Base-by-base conservation (phyloP, 2,113 vertebrate species). In the Megaleporinus macrocephalus region DNA sequence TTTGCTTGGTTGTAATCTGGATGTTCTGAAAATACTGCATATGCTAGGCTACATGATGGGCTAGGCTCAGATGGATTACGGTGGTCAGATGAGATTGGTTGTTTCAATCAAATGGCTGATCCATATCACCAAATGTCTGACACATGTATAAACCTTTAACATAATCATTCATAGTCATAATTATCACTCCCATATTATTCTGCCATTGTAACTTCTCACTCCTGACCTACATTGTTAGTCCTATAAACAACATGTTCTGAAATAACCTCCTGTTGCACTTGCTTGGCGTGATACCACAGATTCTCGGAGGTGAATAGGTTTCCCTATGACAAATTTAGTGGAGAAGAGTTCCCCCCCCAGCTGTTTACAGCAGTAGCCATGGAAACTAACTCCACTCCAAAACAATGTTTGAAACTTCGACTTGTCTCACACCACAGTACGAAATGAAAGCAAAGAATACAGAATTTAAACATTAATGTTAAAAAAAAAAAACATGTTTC, bases 321-420 rank as follows among this genome's bases (percentile, higher is more conserved):
- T 69, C 36, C 22, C 7, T 68, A 33, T 11, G 36, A 69, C 66
- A 69, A 69, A 69, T 36, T 68, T 44, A 69, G 30, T 12, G n/a
- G 66, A 69, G 66, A 33, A 69, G 36, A 69, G 13, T 69, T n/a
- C n/a, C 33, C 11, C 22, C 20, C 66, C 66, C 22, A 69, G 66
- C 33, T 69, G 66, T 69, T 69, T 44, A 69, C 22, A 69, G 36
- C 22, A 7, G 66, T 69, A 69, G 24, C 66, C 66, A 69, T 69
- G 33, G 66, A 22, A 69, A 69, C 66, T n/a, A 69, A 69, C 41
- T 41, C 20, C 13, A 33, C 30, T 36, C 30, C 65, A 36, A 69
- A 69, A 12, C 33, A 69, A 7, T 41, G 26, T 41, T 14, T 20
- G 29, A 29, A 30, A 65, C 13, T 16, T 33, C 0, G 36, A n/a